These are phyloP conservation scores for Hymenochirus boettgeri DNA, from an alignment of 2,113 vertebrate species.

Conservation along the genomic window DNA sequence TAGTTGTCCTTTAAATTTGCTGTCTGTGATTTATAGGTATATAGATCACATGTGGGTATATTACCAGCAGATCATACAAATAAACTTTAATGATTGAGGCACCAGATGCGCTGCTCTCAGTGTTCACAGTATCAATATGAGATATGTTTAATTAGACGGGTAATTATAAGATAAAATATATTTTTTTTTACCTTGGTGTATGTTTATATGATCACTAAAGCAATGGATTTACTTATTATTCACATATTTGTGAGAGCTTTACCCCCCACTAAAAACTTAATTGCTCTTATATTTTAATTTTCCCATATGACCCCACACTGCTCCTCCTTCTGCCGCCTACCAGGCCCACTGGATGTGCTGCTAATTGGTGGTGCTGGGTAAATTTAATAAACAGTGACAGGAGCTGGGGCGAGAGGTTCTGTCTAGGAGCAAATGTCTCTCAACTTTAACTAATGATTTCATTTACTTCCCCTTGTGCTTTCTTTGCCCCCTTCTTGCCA, in stretches of 20 bases:
- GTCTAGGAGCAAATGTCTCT: constrained; percentile 30
- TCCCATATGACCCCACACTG: constrained; percentile 21
- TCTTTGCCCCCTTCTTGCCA: constrained; percentile 3
- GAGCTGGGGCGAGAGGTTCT: constrained; percentile 34
- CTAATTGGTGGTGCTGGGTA: constrained; percentile 32
- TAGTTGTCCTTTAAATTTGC: too few relatives aligned
- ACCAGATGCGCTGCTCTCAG: too few relatives aligned
- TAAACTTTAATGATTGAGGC: too few relatives aligned
- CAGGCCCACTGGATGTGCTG: constrained; percentile 18
- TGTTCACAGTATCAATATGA: too few relatives aligned
- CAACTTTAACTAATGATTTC: constrained; percentile 42
- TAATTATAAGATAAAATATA: too few relatives aligned
- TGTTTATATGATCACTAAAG: too few relatives aligned
- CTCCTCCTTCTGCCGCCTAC: constrained; percentile 35
- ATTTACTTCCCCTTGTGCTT: constrained; percentile 38
- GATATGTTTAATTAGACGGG: too few relatives aligned
- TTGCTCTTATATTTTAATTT: constrained; percentile 30
- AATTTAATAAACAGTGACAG: constrained; percentile 29
- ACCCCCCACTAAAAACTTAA: constrained; percentile 36
- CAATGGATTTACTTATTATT: background rate
- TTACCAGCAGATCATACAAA: too few relatives aligned
- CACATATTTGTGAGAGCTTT: background rate
- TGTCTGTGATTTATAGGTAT: too few relatives aligned
- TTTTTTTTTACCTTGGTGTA: too few relatives aligned
- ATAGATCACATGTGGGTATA: too few relatives aligned